Base-by-base conservation (phyloP, 2,888 invertebrate species). In the Cerastis rubricosa region DNA sequence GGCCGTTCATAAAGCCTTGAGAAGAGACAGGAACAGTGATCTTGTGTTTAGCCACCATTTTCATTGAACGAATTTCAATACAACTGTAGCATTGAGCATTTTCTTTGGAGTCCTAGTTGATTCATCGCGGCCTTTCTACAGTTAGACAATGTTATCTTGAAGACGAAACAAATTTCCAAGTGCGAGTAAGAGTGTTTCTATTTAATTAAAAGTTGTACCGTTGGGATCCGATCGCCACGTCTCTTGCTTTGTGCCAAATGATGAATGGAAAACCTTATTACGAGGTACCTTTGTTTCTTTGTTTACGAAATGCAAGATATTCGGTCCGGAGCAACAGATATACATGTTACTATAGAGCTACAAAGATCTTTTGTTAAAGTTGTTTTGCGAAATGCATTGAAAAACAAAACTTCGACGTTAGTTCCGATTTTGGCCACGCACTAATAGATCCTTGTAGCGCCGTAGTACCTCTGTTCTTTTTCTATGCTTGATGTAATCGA, bases 141-240 rank as follows among this genome's bases (percentile, higher is more conserved):
- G 84, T 88, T 88, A 90, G 86, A 91, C 90, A 91, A 88, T 91
- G 90, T 92, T 92, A 92, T 93, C 92, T 92, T 89, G 81, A 84
- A 59, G 86, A 90, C 89, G 90, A 90, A 89, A 92, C 93, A 92
- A 93, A 92, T 93, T 93, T 91, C 89, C 85, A 90, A 91, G 91
- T 91, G 91, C 89, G 88, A 90, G 90, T 89, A 88, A 90, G 85
- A 91, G 85, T 90, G 88, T 92, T 87, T 92, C 90, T 91, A 92
- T 93, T 94, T 94, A 94, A 94, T 94, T 94, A 94, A 95, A 94
- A 94, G 90, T 94, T 92, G 88, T 86, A 88, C 91, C 90, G 85
- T 81, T 71, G 91, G 89, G 91, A 90, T 88, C 86, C 87, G 85
- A 90, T 89, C 85, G 84, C 81, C 77, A 76, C 83, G 88, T 81